Conservation (phyloP, 1,140 invertebrate species). For the Cephus cinctus region DNA sequence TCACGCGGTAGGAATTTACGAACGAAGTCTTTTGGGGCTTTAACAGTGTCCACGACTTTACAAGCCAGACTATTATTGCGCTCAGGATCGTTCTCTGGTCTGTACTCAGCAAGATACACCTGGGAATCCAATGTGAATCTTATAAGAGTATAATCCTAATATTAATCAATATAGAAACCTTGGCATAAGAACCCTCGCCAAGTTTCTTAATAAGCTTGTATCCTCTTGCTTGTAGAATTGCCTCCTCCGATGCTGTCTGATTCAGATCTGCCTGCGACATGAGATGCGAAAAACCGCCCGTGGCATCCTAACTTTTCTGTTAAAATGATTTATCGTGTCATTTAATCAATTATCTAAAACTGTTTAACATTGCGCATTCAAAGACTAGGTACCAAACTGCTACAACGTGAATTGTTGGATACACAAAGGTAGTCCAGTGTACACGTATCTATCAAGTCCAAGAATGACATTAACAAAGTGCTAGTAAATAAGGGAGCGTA, state of each 20-base stretch:
- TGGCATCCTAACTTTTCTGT: slow-evolving; percentile 3
- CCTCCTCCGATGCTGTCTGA: slow-evolving; percentile 56
- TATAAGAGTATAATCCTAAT: slow-evolving; percentile 5
- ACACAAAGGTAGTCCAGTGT: not conserved
- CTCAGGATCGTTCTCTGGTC: slow-evolving; percentile 37
- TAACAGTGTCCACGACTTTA: slow-evolving; percentile 72
- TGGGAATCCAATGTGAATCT: slow-evolving; percentile 35
- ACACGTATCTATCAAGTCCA: not conserved
- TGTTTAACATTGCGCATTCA: not conserved
- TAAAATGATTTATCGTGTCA: slow-evolving; percentile 1
- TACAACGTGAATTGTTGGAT: not conserved
- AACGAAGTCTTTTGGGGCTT: slow-evolving; percentile 71
- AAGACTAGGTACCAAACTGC: not conserved
- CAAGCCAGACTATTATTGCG: slow-evolving; percentile 59
- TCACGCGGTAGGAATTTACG: slow-evolving; percentile 75
- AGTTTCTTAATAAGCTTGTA: slow-evolving; percentile 63
- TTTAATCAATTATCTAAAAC: too few species aligned
- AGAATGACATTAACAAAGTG: not conserved
- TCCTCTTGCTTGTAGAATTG: slow-evolving; percentile 57
- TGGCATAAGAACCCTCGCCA: slow-evolving; percentile 68
- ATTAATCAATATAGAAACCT: slow-evolving; percentile 43
- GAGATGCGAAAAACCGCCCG: not conserved
- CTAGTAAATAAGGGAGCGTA: not conserved
- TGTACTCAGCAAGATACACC: slow-evolving; percentile 64
- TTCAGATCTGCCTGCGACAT: slow-evolving; percentile 19